Base-by-base conservation (phyloP, 35 echinoderm and acorn worm genomes). In the Ophiothrix spiculata region DNA sequence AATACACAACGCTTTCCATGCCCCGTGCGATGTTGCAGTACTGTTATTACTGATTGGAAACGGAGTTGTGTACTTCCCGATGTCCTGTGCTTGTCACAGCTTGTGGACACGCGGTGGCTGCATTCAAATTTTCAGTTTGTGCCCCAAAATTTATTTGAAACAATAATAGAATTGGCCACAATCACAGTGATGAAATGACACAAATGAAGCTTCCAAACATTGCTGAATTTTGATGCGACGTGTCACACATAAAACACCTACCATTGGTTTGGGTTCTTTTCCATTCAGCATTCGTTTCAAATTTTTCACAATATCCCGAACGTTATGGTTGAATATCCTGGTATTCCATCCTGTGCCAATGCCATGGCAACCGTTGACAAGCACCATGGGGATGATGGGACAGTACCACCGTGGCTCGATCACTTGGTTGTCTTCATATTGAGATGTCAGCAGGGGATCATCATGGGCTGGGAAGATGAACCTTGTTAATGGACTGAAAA, bases 331-430 rank as follows among this genome's bases (percentile, higher is more conserved):
- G 28, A 74, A 32, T 39, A 93, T 87, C 37, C 76, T 87, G 42
- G 91, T 93, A 38, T 87, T 93, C 91, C 91, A 93, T 28, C 91
- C 91, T 1, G 91, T 93, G 25, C 91, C 91, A 39, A 93, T 93
- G 35, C 91, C 91, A 11, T 93, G 86, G 56, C 79, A 84, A 17
- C 91, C 91, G 39, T 93, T 93, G 69, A 89, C 81, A 17, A 93
- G 77, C 10, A 93, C 91, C 86, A 89, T 89, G 21, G 91, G 91
- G 23, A 93, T 93, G 86, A 93, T 89, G 49, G 91, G 91, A 40
- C 86, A 88, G 75, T 93, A 93, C 85, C 81, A 89, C 42, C 83
- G 42, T 41, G 91, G 91, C 74, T 93, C 91, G 16, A 93, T 88
- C 32, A 78, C 75, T 49, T 85, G 91, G 81, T 93, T 89, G 76